These are phyloP conservation scores for Rallus limicola DNA, from an alignment of 2,113 vertebrate species.

Conservation along the genomic window DNA sequence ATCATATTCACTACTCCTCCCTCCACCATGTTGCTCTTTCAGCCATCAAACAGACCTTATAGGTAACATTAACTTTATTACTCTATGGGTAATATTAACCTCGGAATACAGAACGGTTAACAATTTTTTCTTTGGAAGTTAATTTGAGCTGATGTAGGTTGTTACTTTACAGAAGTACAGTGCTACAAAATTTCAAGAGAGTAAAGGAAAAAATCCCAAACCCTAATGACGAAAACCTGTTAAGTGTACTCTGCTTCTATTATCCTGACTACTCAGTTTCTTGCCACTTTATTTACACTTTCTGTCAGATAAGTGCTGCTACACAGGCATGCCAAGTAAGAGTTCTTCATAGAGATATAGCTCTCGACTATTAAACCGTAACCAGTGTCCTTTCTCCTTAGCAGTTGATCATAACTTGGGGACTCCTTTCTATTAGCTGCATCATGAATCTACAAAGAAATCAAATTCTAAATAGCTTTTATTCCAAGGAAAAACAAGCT, in stretches of 20 bases:
- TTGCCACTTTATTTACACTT: slow-evolving; percentile 27
- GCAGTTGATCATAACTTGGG: background rate
- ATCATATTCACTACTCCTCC: background rate
- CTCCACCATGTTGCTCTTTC: background rate
- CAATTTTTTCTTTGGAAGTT: background rate
- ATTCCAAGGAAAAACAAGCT: background rate
- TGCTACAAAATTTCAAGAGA: background rate
- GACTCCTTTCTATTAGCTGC: background rate
- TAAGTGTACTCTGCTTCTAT: background rate
- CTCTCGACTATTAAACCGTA: slow-evolving; percentile 18
- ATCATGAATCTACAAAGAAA: background rate
- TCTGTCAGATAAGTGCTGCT: slow-evolving; percentile 31
- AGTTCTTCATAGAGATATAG: background rate
- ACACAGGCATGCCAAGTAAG: background rate
- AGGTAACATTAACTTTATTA: background rate
- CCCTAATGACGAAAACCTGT: background rate
- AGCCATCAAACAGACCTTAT: background rate
- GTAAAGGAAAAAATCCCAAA: background rate
- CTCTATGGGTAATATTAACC: background rate
- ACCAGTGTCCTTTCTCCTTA: background rate
- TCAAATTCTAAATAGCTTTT: background rate
- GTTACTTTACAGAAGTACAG: background rate
- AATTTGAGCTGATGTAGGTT: background rate
- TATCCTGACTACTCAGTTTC: background rate
- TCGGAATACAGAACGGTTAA: background rate